phyloP scores from a whole-genome alignment of 2,888 invertebrate species.

The Lissonota sp. region DNA sequence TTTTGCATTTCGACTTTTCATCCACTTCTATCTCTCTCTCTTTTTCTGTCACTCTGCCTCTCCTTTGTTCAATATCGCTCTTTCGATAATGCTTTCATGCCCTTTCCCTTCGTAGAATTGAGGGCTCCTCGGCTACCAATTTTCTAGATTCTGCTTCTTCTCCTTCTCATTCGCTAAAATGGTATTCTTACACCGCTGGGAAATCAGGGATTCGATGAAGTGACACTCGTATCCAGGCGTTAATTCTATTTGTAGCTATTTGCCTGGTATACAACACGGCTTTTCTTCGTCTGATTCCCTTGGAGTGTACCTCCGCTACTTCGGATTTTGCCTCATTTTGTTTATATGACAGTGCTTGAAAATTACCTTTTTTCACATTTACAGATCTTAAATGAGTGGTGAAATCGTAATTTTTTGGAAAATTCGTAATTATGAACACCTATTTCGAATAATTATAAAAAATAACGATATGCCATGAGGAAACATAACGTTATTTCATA shows the following conservation, averaged over 20 bases:
- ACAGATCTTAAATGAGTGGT: no score
- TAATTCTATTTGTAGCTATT: conserved; percentile 78
- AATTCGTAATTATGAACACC: no score
- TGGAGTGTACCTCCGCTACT: conserved; percentile 37
- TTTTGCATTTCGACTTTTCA: conserved; percentile 30
- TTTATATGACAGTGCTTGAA: no score
- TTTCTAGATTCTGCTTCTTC: conserved; percentile 3
- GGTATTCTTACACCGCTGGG: conserved; percentile 76
- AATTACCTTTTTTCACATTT: no score
- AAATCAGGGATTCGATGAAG: conserved; percentile 78
- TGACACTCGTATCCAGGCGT: conserved; percentile 71
- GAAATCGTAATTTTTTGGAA: no score
- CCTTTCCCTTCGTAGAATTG: no score
- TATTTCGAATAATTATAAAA: no score
- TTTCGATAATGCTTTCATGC: background rate
- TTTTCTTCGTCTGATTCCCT: conserved; percentile 49
- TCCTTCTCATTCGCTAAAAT: conserved; percentile 69
- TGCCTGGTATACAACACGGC: conserved; percentile 63
- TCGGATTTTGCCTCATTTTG: conserved; percentile 13
- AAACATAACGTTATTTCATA: background rate
- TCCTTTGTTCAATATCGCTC: background rate
- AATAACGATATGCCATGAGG: no score
- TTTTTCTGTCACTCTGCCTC: conserved; percentile 10
- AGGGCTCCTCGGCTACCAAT: conserved; percentile 35
- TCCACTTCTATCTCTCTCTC: no score